Evolutionary conservation across 2,888 invertebrate genomes (phyloP).

Genomic region (Drosophila mayaguana): DNA sequence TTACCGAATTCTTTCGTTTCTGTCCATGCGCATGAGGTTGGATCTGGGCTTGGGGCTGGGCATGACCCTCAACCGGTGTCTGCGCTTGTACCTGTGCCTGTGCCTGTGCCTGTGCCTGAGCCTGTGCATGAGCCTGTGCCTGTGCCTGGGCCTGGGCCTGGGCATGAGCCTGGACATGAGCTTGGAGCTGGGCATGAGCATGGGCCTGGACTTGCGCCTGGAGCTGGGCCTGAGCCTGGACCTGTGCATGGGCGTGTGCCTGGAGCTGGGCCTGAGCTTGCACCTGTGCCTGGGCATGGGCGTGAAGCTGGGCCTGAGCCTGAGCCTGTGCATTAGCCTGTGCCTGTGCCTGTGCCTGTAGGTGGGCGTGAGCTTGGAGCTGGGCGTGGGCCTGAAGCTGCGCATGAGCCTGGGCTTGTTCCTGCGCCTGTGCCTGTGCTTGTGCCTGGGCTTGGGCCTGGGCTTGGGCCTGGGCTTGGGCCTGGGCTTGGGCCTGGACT

Average conservation of each 20-base stretch:
- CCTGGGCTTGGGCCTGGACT: neutral
- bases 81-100: neutral
- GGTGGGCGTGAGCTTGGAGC: neutral
- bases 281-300: neutral
- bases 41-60: neutral
- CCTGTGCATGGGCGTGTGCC: neutral
- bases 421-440: fast-evolving
- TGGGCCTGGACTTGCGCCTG: neutral
- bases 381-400: neutral
- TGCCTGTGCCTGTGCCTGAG: neutral
- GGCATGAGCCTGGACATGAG: constrained; percentile 10
- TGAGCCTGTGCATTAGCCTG: neutral
- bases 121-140: neutral
- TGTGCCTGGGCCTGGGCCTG: neutral
- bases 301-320: neutral
- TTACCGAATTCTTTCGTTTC: constrained; percentile 53
- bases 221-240: neutral
- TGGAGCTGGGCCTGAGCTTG: neutral
- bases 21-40: constrained; percentile 23
- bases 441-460: neutral
- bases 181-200: neutral
- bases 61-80: no score
- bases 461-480: neutral
- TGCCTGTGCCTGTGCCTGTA: neutral
- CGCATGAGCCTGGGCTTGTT: neutral